These are phyloP conservation scores for Toxostoma redivivum DNA, from an alignment of 2,113 vertebrate genomes.

Conservation along the genomic window DNA sequence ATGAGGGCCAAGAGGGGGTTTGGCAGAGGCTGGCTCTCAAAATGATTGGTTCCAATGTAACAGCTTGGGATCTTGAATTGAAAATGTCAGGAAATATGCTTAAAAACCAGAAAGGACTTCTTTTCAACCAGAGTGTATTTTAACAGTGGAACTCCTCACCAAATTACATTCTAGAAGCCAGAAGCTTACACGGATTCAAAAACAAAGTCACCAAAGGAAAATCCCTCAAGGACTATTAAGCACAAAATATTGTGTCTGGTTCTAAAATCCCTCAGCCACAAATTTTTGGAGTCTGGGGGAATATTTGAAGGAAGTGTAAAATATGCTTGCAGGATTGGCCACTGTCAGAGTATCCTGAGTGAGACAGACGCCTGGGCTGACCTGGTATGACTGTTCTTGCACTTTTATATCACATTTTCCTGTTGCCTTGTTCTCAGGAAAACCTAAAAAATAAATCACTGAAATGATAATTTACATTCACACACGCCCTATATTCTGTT, in stretches of 20 bases:
- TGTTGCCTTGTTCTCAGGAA: not conserved
- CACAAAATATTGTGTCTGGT: constrained; percentile 38
- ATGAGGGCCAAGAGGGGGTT: not conserved
- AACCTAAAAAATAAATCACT: not conserved
- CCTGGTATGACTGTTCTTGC: constrained; percentile 31
- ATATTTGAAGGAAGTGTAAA: constrained; percentile 31
- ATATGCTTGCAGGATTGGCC: not conserved
- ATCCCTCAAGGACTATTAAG: constrained; percentile 6
- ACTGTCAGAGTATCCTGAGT: not conserved
- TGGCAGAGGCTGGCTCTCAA: not conserved
- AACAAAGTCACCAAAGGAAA: constrained; percentile 29
- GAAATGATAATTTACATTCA: not conserved
- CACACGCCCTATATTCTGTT: not conserved
- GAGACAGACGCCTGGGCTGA: not conserved
- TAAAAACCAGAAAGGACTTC: not conserved
- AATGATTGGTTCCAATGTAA: not conserved
- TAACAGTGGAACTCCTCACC: constrained; percentile 1
- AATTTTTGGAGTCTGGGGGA: not conserved
- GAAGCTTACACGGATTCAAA: not conserved
- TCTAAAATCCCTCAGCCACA: constrained; percentile 36
- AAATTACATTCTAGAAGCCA: not conserved
- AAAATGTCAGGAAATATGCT: not conserved
- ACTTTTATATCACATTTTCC: constrained; percentile 18
- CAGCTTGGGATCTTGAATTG: not conserved
- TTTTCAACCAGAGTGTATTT: not conserved